These are phyloP conservation scores for Campoplex nolae DNA, from an alignment of 2,888 invertebrate species.

Conservation along the genomic window DNA sequence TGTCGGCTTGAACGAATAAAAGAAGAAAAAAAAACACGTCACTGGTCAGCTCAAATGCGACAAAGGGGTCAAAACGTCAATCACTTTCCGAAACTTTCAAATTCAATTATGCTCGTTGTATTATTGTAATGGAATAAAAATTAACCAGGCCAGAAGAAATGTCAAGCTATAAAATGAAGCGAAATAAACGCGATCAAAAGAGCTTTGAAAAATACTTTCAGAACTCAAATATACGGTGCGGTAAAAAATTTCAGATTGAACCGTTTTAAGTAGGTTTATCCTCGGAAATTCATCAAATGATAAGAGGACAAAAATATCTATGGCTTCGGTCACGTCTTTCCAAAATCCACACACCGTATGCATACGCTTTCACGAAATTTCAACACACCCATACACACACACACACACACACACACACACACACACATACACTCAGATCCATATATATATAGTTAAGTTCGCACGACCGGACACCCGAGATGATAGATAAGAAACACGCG, in stretches of 20 bases:
- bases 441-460: conserved; percentile 3
- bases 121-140: not conserved
- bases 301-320: conserved; percentile 22
- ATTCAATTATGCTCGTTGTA: not conserved
- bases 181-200: not conserved
- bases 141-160: not conserved
- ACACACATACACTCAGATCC: not conserved
- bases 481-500: conserved; percentile 67
- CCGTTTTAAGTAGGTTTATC: conserved; percentile 13
- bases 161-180: too few species aligned
- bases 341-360: conserved; percentile 10
- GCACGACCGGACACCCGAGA: conserved; percentile 44
- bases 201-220: not conserved
- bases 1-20: not conserved
- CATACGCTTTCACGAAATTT: conserved; percentile 6
- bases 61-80: not conserved
- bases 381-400: not conserved
- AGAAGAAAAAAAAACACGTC: not conserved
- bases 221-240: not conserved
- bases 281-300: conserved; percentile 36
- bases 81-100: not conserved
- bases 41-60: not conserved
- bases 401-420: too few species aligned
- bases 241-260: not conserved
- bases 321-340: conserved; percentile 22